Evolutionary conservation across 1,140 invertebrate genomes (phyloP), one percentile per base, ranked within the genome.

Genomic region (Trigoniulus corallinus): DNA sequence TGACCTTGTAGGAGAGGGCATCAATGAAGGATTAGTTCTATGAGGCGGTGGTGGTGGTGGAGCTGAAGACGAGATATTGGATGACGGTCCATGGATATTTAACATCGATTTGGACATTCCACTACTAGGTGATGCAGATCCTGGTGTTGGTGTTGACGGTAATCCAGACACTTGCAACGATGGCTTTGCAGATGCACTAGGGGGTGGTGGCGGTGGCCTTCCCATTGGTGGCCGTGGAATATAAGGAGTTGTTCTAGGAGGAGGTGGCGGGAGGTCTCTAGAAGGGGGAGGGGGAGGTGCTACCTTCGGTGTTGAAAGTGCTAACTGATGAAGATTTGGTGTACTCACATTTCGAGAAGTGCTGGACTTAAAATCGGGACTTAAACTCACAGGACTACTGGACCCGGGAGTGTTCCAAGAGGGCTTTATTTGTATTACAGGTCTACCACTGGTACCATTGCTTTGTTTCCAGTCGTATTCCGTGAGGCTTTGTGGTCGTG

Each of bases 201-300:
- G 26, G 4, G 47, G 47, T 48, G 47, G 47, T 39, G 34, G 48
- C 4, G 48, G 48, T 15, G 29, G 48, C 29, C n/a, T n/a, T 50
- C 24, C 34, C 21, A 41, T 50, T n/a, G n/a, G n/a, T n/a, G n/a
- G n/a, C n/a, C n/a, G n/a, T n/a, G n/a, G n/a, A n/a, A n/a, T n/a
- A n/a, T n/a, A n/a, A n/a, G n/a, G n/a, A n/a, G n/a, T n/a, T n/a
- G n/a, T n/a, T n/a, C n/a, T n/a, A n/a, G n/a, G n/a, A n/a, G n/a
- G n/a, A n/a, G n/a, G n/a, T n/a, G n/a, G n/a, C n/a, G n/a, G n/a
- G n/a, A n/a, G n/a, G n/a, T n/a, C n/a, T n/a, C n/a, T n/a, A n/a
- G n/a, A n/a, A n/a, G n/a, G n/a, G n/a, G n/a, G n/a, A n/a, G 29
- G 25, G 29, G 12, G 45, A 20, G 45, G n/a, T 47, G 47, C 12